These are phyloP conservation scores for Drosophila varians DNA, from an alignment of 1,140 invertebrate genomes.

Conservation along the genomic window DNA sequence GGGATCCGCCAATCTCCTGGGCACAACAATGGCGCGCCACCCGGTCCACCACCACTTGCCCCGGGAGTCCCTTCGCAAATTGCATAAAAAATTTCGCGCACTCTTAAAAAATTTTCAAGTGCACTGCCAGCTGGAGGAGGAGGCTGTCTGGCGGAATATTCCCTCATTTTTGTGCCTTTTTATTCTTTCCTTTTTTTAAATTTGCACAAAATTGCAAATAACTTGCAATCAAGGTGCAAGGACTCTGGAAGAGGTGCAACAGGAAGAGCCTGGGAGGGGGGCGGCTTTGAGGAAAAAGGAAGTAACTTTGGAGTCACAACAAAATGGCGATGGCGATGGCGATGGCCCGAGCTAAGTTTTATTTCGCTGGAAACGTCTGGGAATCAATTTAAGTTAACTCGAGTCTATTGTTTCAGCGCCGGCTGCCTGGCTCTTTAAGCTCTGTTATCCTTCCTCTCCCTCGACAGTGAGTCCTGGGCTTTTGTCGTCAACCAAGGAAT, in stretches of 20 bases:
- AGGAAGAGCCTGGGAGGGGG: no score
- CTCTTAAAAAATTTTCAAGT: constrained; percentile 72
- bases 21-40: constrained; percentile 17
- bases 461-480: constrained; percentile 1
- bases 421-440: constrained; percentile 52
- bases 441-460: background rate
- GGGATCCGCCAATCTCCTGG: constrained; percentile 5
- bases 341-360: constrained; percentile 19
- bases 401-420: constrained; percentile 77
- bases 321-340: constrained; percentile 44
- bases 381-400: constrained; percentile 82
- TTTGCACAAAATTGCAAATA: constrained; percentile 79
- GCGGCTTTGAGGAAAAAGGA: background rate
- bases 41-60: background rate
- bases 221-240: constrained; percentile 77
- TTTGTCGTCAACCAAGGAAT: constrained; percentile 59
- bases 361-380: constrained; percentile 68
- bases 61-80: constrained; percentile 42
- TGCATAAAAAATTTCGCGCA: constrained; percentile 68
- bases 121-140: constrained; percentile 33
- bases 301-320: constrained; percentile 56
- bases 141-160: constrained; percentile 21
- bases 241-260: constrained; percentile 4
- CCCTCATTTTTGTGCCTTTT: constrained; percentile 24
- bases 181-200: constrained; percentile 41